Percentiles rank a stretch among this genome's conserved stretches.
Evolutionary conservation across 2,113 vertebrate genomes (phyloP).

Genomic region (Oreamnos americanus): DNA sequence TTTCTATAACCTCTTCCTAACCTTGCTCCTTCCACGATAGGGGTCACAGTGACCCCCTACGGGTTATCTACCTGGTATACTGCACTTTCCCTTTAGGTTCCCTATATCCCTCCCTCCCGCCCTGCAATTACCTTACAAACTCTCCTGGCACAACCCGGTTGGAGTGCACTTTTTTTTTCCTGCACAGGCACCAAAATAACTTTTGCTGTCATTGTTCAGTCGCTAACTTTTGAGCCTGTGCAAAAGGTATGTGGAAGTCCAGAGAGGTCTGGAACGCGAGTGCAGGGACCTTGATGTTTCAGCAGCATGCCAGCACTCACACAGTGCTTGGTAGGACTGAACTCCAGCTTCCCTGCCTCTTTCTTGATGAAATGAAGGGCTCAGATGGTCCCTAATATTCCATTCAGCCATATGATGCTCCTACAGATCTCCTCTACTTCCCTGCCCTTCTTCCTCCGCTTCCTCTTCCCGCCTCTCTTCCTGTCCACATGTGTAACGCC

Average conservation of each 20-base stretch:
- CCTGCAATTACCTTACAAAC: neutral
- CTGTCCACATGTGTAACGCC: no score
- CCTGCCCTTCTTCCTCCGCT: neutral
- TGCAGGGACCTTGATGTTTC: neutral
- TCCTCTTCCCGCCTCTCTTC: neutral
- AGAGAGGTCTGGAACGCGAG: neutral
- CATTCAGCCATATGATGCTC: neutral
- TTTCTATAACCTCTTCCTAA: neutral
- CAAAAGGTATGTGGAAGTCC: neutral
- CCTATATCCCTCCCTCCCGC: no score
- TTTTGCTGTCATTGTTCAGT: neutral
- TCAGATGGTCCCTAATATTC: neutral
- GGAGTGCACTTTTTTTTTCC: neutral
- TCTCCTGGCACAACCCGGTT: neutral
- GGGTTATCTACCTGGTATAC: neutral
- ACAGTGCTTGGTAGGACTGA: accelerated
- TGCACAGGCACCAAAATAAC: neutral
- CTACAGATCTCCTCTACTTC: neutral
- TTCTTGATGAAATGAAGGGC: neutral
- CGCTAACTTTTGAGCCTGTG: neutral
- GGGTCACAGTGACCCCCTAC: neutral
- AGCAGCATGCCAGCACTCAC: no score
- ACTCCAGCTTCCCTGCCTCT: neutral
- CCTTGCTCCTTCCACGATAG: neutral
- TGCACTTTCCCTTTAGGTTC: neutral